phyloP scores from a whole-genome alignment of 1,140 invertebrate genomes.

The Scaptodrosophila lebanonensis region DNA sequence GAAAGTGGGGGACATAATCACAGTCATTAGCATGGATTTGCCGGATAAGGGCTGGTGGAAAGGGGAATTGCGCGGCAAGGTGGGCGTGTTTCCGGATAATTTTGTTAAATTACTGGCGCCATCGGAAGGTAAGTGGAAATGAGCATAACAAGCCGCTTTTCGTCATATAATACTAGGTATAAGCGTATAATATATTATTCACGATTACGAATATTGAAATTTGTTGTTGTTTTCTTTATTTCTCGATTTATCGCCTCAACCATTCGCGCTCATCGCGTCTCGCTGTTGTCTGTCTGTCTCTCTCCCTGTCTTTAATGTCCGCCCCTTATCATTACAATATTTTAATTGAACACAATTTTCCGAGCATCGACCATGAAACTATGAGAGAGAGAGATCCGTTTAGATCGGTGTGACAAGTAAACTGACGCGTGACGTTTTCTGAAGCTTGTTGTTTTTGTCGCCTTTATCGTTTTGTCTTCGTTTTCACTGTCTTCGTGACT shows the following conservation, averaged over 20 bases:
- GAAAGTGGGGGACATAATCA: conserved; percentile 93
- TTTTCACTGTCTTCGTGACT: conserved; percentile 29
- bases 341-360: conserved; percentile 53
- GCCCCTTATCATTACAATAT: neutral
- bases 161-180: no score
- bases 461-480: no score
- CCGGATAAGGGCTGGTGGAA: conserved; percentile 98
- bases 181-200: no score
- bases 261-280: conserved; percentile 36
- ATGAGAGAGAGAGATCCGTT: no score
- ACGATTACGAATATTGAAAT: no score
- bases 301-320: neutral
- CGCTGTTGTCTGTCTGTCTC: conserved; percentile 5
- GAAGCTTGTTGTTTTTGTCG: no score
- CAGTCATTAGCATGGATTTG: conserved; percentile 89
- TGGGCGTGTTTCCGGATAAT: conserved; percentile 98
- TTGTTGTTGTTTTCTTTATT: conserved; percentile 44
- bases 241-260: conserved; percentile 9
- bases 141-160: neutral
- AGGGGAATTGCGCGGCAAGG: conserved; percentile 91
- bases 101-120: conserved; percentile 87
- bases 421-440: conserved; percentile 14
- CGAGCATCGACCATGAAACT: conserved; percentile 28
- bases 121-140: conserved; percentile 75
- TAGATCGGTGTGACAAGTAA: neutral